Evolutionary conservation across 2,113 vertebrate genomes (phyloP), one percentile per base, ranked within the genome.

Genomic region (Puffinus mauretanicus): DNA sequence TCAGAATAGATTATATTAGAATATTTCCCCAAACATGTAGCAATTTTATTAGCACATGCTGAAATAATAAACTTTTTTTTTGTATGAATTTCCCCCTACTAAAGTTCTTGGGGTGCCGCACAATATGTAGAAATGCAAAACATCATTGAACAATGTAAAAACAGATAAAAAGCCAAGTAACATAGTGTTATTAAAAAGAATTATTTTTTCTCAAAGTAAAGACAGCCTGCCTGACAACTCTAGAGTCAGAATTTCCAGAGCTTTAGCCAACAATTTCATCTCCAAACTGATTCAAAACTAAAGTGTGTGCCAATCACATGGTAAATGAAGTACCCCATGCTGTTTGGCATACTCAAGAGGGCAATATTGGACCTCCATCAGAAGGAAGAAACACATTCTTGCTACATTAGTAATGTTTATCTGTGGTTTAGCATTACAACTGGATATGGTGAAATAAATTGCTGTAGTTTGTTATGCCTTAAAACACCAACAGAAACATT

Each of bases 211-310:
- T 95, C 93, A 86, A 66, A 94, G 86, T 94, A 89, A 92, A 95
- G 82, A 72, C 88, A 95, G 92, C 62, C 86, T 95, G 77, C 70
- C 75, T 94, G 94, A 94, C 82, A 96, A 57, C 91, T 91, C 67
- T 21, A 29, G 70, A 94, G 85, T 97, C 97, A 97, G 70, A 97
- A 88, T 98, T 98, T 97, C 97, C 97, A 96, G 60, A 92, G 95
- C 90, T 88, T 93, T 93, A 88, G 97, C 96, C 97, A 97, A 95
- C 80, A 94, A 52, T 81, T 97, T 79, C 80, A 73, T 96, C 96
- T 90, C 94, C 93, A 93, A 72, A 97, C 88, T 86, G 86, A 93
- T 88, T 95, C 61, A 76, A 90, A 93, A 46, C 77, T 86, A 16
- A 88, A 93, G 65, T 36, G 87, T 84, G 84, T 93, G 97, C 97